Evolutionary conservation across 2,888 invertebrate species (phyloP).

Genomic region (Caprella mutica): DNA sequence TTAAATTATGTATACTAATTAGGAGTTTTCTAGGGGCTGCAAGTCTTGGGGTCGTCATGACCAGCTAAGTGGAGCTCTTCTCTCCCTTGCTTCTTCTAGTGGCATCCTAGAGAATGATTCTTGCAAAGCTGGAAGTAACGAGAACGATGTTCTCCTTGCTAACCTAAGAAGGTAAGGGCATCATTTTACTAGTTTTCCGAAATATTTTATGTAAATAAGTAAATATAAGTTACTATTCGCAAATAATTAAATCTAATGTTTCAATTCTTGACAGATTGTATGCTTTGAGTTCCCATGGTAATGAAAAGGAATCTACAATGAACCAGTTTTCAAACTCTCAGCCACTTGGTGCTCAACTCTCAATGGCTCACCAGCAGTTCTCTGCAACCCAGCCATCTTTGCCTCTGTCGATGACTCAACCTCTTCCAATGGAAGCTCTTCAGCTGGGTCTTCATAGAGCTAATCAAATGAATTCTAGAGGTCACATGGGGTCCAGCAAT

Average conservation of each 20-base stretch:
- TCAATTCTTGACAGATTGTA: not conserved
- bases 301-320: not conserved
- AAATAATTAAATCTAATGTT: not conserved
- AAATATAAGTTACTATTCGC: not conserved
- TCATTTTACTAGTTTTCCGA: not conserved
- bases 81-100: conserved; percentile 6
- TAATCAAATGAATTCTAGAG: not conserved
- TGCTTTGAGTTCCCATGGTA: not conserved
- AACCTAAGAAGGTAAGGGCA: conserved; percentile 10
- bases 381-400: not conserved
- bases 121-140: not conserved
- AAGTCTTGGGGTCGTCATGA: conserved; percentile 9
- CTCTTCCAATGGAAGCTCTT: conserved; percentile 1
- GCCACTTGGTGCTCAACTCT: not conserved
- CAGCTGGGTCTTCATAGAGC: conserved; percentile 2
- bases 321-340: not conserved
- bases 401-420: conserved; percentile 1
- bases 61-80: conserved; percentile 8
- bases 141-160: conserved; percentile 8
- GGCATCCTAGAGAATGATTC: not conserved
- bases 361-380: conserved; percentile 3
- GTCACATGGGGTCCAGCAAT: not conserved
- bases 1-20: too few species aligned
- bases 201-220: not conserved
- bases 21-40: conserved; percentile 4